Conservation (phyloP, 2,888 invertebrate genomes). For the Pristionchus japonicus region DNA sequence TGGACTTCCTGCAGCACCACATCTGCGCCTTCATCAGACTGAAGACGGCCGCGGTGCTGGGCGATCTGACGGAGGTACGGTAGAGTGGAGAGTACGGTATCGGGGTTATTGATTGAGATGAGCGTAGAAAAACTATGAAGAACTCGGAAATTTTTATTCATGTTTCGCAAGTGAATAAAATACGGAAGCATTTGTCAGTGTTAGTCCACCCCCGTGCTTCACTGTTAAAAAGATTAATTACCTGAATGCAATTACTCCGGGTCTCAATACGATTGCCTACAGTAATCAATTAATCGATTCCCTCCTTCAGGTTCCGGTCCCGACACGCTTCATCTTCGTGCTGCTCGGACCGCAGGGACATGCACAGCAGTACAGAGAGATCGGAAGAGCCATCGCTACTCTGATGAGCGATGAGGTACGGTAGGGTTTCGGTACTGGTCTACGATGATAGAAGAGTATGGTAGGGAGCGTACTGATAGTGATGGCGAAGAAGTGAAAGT, state of each 20-base stretch:
- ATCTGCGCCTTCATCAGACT: conserved; percentile 93
- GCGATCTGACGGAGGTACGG: conserved; percentile 92
- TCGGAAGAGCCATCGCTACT: conserved; percentile 96
- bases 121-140: too few species aligned
- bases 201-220: too few species aligned
- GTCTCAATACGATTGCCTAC: too few species aligned
- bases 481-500: too few species aligned
- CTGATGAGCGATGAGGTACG: conserved; percentile 93
- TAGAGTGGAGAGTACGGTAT: not conserved
- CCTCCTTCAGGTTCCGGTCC: conserved; percentile 80
- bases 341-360: conserved; percentile 85
- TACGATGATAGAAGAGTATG: too few species aligned
- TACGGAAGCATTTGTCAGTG: too few species aligned
- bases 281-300: not conserved
- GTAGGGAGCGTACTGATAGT: not conserved
- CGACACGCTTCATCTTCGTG: conserved; percentile 93
- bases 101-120: too few species aligned
- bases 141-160: not conserved
- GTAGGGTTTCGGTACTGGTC: too few species aligned
- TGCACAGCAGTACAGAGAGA: conserved; percentile 88
- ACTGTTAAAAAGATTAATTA: too few species aligned
- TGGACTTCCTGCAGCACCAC: conserved; percentile 92
- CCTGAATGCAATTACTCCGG: too few species aligned
- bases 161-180: not conserved
- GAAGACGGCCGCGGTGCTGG: conserved; percentile 89